Base-by-base conservation (phyloP, 2,888 invertebrate genomes). In the Conchocele bisecta region DNA sequence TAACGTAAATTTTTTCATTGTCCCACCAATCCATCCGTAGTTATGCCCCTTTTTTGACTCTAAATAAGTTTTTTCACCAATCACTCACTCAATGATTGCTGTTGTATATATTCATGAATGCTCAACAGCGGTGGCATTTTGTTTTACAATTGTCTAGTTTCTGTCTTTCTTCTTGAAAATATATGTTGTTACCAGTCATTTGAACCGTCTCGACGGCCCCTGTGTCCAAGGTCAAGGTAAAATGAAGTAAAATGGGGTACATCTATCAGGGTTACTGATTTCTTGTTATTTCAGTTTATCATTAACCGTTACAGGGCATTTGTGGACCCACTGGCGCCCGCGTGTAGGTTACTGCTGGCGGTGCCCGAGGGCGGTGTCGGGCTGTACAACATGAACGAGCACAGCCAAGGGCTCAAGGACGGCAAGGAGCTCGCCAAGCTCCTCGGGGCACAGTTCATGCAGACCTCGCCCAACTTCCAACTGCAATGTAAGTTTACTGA, bases 341-440 rank as follows among this genome's bases (percentile, higher is more conserved):
- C 97, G 83, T 98, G 98, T 56, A 96, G 97, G 92, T 95, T 98
- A 91, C 96, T 98, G 33, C 95, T 98, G 80, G 96, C 97, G 6
- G 97, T 98, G 87, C 95, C 95, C 53, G 91, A 91, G 70, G 88
- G 88, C 53, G 96, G 96, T 2, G 96, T 96, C 0, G 95, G 97
- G 11, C 96, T 97, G 93, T 97, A 97, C 92, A 97, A 97, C 92
- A 95, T 95, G 83, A 97, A 95, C 69, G 97, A 97, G 89, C 92
- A 97, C 54, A 96, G 96, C 65, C 97, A 97, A 92, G 94, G 95
- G 86, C 94, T 98, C 82, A 97, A 96, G 0, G 98, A 98, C 85
- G 98, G 98, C 28, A 97, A 97, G 91, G 95, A 96, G 0, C 94
- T 97, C 15, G 98, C 98, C 3, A 97, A 98, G 91, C 93, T 96